Conservation (phyloP, 2,888 invertebrate species). For the Sussaba pulchella region DNA sequence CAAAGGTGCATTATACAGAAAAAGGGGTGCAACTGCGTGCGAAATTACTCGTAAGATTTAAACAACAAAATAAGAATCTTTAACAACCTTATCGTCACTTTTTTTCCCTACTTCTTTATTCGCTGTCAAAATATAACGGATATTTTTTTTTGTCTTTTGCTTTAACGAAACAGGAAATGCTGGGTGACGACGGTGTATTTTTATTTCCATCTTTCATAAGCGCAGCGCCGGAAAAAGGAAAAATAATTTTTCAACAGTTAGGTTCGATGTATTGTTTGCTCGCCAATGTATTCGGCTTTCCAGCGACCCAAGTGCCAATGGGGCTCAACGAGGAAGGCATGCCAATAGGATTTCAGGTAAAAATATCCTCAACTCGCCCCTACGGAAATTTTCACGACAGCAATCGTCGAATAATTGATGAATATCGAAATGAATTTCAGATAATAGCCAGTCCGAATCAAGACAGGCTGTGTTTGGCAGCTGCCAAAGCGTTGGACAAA, state of each 20-base stretch:
- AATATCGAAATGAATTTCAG: constrained; percentile 81
- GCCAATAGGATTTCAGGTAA: constrained; percentile 92
- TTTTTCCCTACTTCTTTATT: no score
- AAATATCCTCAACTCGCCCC: background rate
- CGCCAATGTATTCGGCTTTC: constrained; percentile 91
- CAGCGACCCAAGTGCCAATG: constrained; percentile 91
- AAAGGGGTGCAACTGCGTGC: constrained; percentile 79
- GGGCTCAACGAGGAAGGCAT: constrained; percentile 88
- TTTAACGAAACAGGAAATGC: constrained; percentile 84
- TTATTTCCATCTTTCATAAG: constrained; percentile 85
- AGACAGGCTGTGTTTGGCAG: constrained; percentile 92
- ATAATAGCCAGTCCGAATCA: constrained; percentile 90
- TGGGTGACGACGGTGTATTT: constrained; percentile 87
- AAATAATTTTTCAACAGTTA: constrained; percentile 86
- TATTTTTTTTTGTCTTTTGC: constrained; percentile 23
- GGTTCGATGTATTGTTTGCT: constrained; percentile 88
- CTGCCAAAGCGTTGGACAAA: constrained; percentile 91
- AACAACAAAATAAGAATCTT: no score
- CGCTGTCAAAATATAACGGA: no score
- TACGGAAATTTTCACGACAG: background rate
- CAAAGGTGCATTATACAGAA: constrained; percentile 75
- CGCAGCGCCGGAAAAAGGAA: constrained; percentile 84
- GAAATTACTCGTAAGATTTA: constrained; percentile 65
- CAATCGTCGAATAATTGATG: background rate
- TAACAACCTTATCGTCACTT: no score